Percentiles rank a stretch among this genome's conserved stretches.
These are phyloP conservation scores for Theretra japonica DNA, from an alignment of 2,888 invertebrate species.

Conservation along the genomic window DNA sequence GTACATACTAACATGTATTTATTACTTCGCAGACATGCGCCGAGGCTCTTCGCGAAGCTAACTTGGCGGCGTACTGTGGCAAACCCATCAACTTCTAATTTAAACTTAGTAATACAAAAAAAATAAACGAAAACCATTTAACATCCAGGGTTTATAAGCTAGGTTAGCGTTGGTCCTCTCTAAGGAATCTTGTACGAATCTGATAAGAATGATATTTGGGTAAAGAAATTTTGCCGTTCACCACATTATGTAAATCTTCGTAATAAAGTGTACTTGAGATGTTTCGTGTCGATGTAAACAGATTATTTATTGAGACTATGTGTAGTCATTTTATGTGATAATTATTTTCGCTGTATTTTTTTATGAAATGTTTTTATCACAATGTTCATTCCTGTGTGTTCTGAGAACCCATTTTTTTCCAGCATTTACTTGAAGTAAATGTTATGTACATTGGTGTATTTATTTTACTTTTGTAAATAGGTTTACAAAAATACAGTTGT, in stretches of 20 bases:
- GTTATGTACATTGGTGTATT: conserved; percentile 66
- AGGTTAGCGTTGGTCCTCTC: conserved; percentile 50
- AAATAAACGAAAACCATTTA: conserved; percentile 43
- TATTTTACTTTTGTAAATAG: conserved; percentile 78
- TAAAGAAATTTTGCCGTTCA: conserved; percentile 38
- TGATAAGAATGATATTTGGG: conserved; percentile 59
- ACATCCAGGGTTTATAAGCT: conserved; percentile 51
- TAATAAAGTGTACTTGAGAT: conserved; percentile 37
- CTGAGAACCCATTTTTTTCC: conserved; percentile 43
- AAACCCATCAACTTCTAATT: conserved; percentile 98
- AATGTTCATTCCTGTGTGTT: conserved; percentile 63
- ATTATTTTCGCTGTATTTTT: conserved; percentile 50
- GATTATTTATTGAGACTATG: conserved; percentile 45
- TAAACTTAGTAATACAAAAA: conserved; percentile 50
- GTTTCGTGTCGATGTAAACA: conserved; percentile 33
- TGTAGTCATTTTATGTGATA: conserved; percentile 48
- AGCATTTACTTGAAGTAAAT: conserved; percentile 67
- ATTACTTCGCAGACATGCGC: conserved; percentile 92
- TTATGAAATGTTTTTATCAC: conserved; percentile 47
- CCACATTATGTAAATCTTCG: conserved; percentile 34
- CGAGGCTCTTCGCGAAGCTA: conserved; percentile 98
- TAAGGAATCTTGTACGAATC: conserved; percentile 78
- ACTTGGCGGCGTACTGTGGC: conserved; percentile 96
- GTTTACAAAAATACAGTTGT: conserved; percentile 57
- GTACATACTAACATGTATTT: background rate